Conservation (phyloP, 2,113 vertebrate species). For the Platichthys stellatus region DNA sequence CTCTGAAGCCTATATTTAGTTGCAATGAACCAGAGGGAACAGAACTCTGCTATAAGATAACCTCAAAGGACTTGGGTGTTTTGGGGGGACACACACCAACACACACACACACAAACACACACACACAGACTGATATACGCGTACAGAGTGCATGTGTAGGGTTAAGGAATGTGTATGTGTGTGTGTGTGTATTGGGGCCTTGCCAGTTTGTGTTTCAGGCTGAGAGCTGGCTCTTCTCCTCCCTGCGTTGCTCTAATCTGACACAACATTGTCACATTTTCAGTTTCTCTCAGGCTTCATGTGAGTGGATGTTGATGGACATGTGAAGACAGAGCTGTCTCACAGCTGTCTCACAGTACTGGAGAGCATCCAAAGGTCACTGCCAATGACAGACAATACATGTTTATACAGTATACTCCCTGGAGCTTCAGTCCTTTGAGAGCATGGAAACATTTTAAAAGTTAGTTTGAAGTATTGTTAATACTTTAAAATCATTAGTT, state of each 20-base stretch:
- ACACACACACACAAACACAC: too few relatives aligned
- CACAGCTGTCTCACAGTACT: background rate
- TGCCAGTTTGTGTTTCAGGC: slow-evolving; percentile 41
- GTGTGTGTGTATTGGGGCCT: slow-evolving; percentile 11
- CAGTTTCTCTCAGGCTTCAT: slow-evolving; percentile 34
- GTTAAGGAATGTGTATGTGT: slow-evolving; percentile 27
- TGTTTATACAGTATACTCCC: background rate
- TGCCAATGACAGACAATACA: background rate
- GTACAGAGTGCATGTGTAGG: slow-evolving; percentile 29
- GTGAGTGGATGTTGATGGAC: slow-evolving; percentile 5
- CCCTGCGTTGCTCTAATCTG: slow-evolving; percentile 18
- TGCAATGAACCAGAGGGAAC: slow-evolving; percentile 59
- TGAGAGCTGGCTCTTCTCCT: slow-evolving; percentile 20
- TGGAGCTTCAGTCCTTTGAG: background rate
- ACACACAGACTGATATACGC: background rate
- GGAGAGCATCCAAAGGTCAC: background rate
- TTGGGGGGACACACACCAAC: slow-evolving; percentile 27
- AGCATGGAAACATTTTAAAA: background rate
- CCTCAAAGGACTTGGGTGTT: slow-evolving; percentile 60
- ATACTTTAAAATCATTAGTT: too few relatives aligned
- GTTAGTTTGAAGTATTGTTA: too few relatives aligned
- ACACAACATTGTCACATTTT: slow-evolving; percentile 61
- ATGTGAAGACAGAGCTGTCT: slow-evolving; percentile 9
- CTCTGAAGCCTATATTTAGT: slow-evolving; percentile 90
- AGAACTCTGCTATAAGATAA: slow-evolving; percentile 72